phyloP scores from a whole-genome alignment of 2,113 vertebrate genomes.

The Clinocottus analis region DNA sequence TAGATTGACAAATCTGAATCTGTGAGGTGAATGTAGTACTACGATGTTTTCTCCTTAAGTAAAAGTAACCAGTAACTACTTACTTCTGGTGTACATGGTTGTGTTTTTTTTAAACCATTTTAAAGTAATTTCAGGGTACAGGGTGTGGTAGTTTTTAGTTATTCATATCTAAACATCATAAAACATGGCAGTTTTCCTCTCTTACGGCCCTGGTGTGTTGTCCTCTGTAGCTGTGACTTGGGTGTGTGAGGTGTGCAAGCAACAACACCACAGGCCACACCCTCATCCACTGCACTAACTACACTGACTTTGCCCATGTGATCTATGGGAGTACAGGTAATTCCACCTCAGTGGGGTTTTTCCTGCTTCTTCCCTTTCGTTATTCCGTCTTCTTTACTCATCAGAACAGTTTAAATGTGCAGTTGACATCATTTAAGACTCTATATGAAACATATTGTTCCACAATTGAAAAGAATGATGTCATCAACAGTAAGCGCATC shows the following conservation, averaged over 20 bases:
- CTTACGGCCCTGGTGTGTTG: background rate
- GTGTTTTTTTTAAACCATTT: too few relatives aligned
- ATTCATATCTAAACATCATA: too few relatives aligned
- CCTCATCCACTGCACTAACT: background rate
- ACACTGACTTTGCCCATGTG: background rate
- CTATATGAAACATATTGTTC: background rate
- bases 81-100: too few relatives aligned
- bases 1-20: too few relatives aligned
- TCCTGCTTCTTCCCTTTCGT: background rate
- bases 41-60: too few relatives aligned
- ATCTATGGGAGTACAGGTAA: background rate
- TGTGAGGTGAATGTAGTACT: too few relatives aligned
- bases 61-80: too few relatives aligned
- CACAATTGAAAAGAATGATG: background rate
- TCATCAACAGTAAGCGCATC: background rate
- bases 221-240: background rate
- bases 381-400: background rate
- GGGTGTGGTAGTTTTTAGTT: too few relatives aligned
- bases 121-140: too few relatives aligned
- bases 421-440: background rate
- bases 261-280: background rate
- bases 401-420: background rate
- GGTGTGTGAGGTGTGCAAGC: background rate
- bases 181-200: too few relatives aligned
- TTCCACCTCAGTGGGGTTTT: background rate